These are phyloP conservation scores for Leptinotarsa tumamoca DNA, from an alignment of 2,888 invertebrate genomes.

Conservation along the genomic window DNA sequence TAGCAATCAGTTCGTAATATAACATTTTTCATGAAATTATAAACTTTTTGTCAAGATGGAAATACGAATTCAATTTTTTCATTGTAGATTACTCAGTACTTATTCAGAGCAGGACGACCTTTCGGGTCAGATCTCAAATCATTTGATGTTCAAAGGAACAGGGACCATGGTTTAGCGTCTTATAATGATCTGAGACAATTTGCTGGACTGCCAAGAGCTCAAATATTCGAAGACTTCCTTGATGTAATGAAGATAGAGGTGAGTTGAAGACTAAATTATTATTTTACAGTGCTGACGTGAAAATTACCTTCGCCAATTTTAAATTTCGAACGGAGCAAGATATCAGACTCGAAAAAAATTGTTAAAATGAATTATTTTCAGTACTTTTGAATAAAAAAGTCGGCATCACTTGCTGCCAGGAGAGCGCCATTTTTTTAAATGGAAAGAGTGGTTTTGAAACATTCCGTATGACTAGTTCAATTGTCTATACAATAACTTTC, in stretches of 20 bases:
- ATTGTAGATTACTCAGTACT: constrained; percentile 73
- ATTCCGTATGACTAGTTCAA: too few relatives aligned
- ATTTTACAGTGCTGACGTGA: background rate
- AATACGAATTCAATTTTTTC: background rate
- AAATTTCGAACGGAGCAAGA: too few relatives aligned
- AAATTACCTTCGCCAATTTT: too few relatives aligned
- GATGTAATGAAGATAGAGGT: constrained; percentile 77
- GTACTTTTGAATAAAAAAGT: too few relatives aligned
- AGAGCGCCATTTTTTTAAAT: too few relatives aligned
- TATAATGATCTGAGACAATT: constrained; percentile 83
- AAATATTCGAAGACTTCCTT: constrained; percentile 76
- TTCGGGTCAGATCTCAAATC: constrained; percentile 86
- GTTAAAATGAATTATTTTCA: too few relatives aligned
- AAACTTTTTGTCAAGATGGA: background rate
- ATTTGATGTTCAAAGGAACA: constrained; percentile 85
- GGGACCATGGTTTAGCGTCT: constrained; percentile 86
- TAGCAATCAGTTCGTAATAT: too few relatives aligned
- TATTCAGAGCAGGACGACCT: constrained; percentile 75
- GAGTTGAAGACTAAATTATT: constrained; percentile 52
- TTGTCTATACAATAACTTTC: too few relatives aligned
- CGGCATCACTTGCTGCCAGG: too few relatives aligned
- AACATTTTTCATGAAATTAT: too few relatives aligned
- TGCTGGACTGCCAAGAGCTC: constrained; percentile 79
- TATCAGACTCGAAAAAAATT: too few relatives aligned
- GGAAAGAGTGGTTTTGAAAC: too few relatives aligned